Evolutionary conservation across 2,113 vertebrate species (phyloP).

Genomic region (Morone chrysops): DNA sequence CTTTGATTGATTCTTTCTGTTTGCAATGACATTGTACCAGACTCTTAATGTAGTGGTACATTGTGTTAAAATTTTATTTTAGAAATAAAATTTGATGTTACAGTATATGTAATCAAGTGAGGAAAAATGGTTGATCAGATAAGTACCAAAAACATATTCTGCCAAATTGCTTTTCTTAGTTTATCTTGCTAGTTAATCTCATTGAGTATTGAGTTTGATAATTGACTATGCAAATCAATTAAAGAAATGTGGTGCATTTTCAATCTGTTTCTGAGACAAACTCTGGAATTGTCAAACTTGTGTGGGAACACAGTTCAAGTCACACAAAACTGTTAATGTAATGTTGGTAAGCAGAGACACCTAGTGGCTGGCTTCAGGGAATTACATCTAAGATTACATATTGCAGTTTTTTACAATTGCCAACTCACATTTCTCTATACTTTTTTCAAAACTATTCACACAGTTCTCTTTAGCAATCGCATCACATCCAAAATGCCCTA

Average conservation of each 20-base stretch:
- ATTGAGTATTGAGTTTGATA: constrained; percentile 40
- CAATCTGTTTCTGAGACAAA: constrained; percentile 39
- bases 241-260: constrained; percentile 34
- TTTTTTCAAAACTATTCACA: too few relatives aligned
- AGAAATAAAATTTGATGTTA: not conserved
- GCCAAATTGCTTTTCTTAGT: constrained; percentile 18
- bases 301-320: constrained; percentile 7
- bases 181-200: constrained; percentile 11
- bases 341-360: constrained; percentile 69
- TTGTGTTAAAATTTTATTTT: not conserved
- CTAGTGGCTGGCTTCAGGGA: constrained; percentile 55
- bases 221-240: constrained; percentile 57
- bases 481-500: not conserved
- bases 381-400: not conserved
- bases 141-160: not conserved
- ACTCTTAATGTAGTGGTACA: not conserved
- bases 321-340: not conserved
- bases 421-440: not conserved
- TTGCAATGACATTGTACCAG: not conserved
- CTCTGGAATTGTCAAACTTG: constrained; percentile 14
- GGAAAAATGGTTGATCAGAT: constrained; percentile 11
- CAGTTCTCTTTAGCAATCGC: not conserved
- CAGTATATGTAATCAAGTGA: not conserved
- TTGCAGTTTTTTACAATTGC: not conserved
- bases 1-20: not conserved